Conservation (phyloP, 2,113 vertebrate species). For the Saccopteryx bilineata region DNA sequence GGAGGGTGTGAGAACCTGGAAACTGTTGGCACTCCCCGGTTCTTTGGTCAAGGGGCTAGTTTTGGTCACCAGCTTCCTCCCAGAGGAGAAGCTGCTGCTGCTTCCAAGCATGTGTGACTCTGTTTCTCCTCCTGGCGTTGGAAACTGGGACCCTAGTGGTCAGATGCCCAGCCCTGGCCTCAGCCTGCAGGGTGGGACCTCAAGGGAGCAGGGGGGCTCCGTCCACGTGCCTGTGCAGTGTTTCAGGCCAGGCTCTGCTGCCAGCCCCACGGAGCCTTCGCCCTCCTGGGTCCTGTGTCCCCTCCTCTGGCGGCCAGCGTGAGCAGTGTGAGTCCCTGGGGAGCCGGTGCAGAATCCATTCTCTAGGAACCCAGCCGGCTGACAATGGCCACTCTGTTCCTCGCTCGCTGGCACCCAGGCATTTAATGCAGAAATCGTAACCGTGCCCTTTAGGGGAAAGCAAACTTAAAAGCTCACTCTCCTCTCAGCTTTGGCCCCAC, state of each 20-base stretch:
- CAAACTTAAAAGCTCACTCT: slow-evolving; percentile 44
- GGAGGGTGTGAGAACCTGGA: neutral
- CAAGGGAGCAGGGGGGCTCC: neutral
- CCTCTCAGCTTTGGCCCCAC: slow-evolving; percentile 56
- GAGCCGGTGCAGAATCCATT: slow-evolving; percentile 52
- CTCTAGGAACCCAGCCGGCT: slow-evolving; percentile 73
- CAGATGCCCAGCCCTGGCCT: neutral
- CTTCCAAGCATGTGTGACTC: neutral
- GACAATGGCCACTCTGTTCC: slow-evolving; percentile 86
- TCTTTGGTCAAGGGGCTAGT: neutral
- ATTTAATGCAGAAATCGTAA: slow-evolving; percentile 82
- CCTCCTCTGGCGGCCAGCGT: neutral
- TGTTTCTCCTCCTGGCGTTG: too few species aligned
- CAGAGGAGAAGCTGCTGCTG: neutral
- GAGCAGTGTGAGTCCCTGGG: slow-evolving; percentile 49
- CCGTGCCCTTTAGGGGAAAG: slow-evolving; percentile 74
- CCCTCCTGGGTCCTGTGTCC: slow-evolving; percentile 56
- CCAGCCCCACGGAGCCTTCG: neutral
- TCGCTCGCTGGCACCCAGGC: slow-evolving; percentile 73
- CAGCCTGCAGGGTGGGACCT: neutral
- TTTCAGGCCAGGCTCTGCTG: slow-evolving; percentile 64
- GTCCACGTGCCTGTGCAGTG: neutral
- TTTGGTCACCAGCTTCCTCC: neutral
- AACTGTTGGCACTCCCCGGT: neutral
- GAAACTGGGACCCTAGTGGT: neutral